phyloP scores from a whole-genome alignment of 2,888 invertebrate genomes.

The Achlya flavicornis region DNA sequence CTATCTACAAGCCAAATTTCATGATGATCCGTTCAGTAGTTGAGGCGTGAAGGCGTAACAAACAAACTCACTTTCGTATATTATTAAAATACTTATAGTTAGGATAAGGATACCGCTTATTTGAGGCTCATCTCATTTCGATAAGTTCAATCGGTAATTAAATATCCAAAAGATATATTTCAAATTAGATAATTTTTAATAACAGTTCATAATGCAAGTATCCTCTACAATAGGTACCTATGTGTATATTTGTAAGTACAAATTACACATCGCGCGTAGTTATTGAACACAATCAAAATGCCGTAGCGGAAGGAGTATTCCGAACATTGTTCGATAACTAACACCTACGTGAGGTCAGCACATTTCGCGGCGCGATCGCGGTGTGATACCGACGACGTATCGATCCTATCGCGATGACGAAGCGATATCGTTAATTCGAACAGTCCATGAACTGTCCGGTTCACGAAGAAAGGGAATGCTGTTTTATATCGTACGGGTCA shows the following conservation, averaged over 20 bases:
- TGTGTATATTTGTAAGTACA: slow-evolving; percentile 9
- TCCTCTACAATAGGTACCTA: slow-evolving; percentile 2
- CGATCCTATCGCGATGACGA: slow-evolving; percentile 79
- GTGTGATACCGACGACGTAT: slow-evolving; percentile 77
- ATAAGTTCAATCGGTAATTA: no score
- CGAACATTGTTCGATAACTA: slow-evolving; percentile 59
- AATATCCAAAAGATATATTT: no score
- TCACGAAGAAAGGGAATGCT: slow-evolving; percentile 64
- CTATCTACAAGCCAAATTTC: no score
- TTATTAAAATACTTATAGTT: no score
- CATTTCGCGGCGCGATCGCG: slow-evolving; percentile 76
- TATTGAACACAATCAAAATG: slow-evolving; percentile 55
- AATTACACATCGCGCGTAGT: slow-evolving; percentile 18
- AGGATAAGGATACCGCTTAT: no score
- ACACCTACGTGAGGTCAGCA: slow-evolving; percentile 80
- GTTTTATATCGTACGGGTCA: slow-evolving; percentile 59
- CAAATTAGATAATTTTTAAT: no score
- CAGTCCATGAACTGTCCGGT: slow-evolving; percentile 70
- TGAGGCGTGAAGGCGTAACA: no score
- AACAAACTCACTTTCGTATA: no score
- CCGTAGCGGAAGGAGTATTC: slow-evolving; percentile 59
- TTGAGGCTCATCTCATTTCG: no score
- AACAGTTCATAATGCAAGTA: background rate
- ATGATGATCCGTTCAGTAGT: no score
- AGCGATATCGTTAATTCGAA: slow-evolving; percentile 72